phyloP scores from a whole-genome alignment of 2,113 vertebrate species.

The Malurus melanocephalus region DNA sequence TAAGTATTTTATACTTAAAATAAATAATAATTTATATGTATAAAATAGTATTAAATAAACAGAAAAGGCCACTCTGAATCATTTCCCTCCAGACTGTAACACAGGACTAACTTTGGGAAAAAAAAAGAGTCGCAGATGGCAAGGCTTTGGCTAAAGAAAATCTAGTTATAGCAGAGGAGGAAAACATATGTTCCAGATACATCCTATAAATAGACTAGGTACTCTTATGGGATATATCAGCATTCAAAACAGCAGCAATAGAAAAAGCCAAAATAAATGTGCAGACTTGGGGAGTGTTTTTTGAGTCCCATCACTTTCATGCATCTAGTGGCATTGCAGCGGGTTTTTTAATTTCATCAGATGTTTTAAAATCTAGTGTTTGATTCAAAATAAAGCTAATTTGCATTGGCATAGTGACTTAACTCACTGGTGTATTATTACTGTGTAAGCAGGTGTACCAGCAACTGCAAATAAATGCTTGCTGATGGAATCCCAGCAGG shows the following conservation, averaged over 20 bases:
- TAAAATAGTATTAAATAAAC: background rate
- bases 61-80: background rate
- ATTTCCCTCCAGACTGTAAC: conserved; percentile 19
- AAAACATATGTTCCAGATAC: conserved; percentile 60
- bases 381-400: conserved; percentile 73
- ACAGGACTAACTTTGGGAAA: background rate
- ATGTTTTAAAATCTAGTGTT: conserved; percentile 50
- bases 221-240: conserved; percentile 33
- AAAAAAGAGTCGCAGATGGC: conserved; percentile 19
- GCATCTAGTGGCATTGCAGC: background rate
- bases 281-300: background rate
- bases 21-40: no score
- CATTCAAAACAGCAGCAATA: conserved; percentile 28
- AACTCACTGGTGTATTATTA: conserved; percentile 76
- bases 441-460: conserved; percentile 77
- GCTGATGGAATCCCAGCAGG: conserved; percentile 80
- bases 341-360: background rate
- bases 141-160: conserved; percentile 2
- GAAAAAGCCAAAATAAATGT: background rate
- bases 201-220: conserved; percentile 48
- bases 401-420: conserved; percentile 74
- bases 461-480: conserved; percentile 76
- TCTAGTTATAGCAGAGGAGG: conserved; percentile 31
- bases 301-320: background rate
- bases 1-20: no score